These are phyloP conservation scores for Byasa hedistus DNA, from an alignment of 2,888 invertebrate species.

Conservation along the genomic window DNA sequence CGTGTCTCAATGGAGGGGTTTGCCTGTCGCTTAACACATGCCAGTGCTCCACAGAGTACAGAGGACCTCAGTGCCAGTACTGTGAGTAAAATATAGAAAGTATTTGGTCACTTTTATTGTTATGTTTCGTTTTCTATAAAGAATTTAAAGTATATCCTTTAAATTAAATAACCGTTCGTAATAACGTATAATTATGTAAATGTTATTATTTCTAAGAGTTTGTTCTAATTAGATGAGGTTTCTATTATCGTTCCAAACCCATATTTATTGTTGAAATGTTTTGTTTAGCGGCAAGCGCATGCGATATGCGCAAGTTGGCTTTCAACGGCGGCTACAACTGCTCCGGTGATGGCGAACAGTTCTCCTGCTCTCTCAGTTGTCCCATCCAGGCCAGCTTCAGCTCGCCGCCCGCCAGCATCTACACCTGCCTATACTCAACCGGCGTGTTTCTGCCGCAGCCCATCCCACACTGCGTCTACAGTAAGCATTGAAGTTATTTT, in stretches of 20 bases:
- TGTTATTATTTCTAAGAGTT: no score
- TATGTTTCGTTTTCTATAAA: no score
- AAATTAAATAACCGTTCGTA: no score
- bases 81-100: constrained; percentile 47
- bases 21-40: constrained; percentile 89
- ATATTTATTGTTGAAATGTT: neutral
- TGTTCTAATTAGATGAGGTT: no score
- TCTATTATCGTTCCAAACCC: no score
- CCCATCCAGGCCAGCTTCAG: constrained; percentile 83
- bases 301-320: constrained; percentile 81
- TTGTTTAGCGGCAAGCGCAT: constrained; percentile 77
- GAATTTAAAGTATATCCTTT: no score
- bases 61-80: constrained; percentile 87
- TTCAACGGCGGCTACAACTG: constrained; percentile 91
- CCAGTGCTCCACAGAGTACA: constrained; percentile 85
- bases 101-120: no score
- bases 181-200: no score
- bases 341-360: constrained; percentile 79
- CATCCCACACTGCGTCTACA: constrained; percentile 85
- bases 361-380: constrained; percentile 84
- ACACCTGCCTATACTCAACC: constrained; percentile 83
- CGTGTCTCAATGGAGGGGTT: constrained; percentile 89
- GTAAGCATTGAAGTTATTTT: constrained; percentile 56
- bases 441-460: constrained; percentile 84
- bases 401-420: constrained; percentile 79